These are phyloP conservation scores for Xestobium rufovillosum DNA, from an alignment of 2,888 invertebrate genomes.

Conservation along the genomic window DNA sequence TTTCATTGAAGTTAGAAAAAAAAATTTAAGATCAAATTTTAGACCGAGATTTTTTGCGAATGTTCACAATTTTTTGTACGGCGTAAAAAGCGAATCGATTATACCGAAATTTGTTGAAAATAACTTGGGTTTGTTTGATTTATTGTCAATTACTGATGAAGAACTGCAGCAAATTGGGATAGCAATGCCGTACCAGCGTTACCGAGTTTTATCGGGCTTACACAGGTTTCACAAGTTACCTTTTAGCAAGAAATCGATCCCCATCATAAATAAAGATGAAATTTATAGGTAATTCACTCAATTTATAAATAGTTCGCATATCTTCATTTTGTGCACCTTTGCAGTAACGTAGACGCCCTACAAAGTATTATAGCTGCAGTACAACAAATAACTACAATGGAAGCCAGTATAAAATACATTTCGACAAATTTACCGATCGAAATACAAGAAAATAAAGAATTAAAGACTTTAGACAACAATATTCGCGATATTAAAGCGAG, in stretches of 20 bases:
- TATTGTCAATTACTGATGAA: constrained; percentile 51
- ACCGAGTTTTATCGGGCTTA: constrained; percentile 48
- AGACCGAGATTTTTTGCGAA: constrained; percentile 49
- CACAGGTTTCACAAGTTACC: constrained; percentile 52
- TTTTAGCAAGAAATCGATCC: constrained; percentile 47
- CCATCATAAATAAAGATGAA: constrained; percentile 35
- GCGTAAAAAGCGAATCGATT: constrained; percentile 52
- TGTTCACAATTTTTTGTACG: constrained; percentile 50
- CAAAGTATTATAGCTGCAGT: constrained; percentile 48
- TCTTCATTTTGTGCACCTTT: constrained; percentile 27
- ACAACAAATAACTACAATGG: constrained; percentile 52
- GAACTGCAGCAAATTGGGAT: constrained; percentile 53
- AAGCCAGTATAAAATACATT: constrained; percentile 50
- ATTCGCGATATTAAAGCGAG: neutral
- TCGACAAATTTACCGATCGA: constrained; percentile 38
- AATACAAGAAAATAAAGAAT: neutral
- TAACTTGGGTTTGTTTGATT: constrained; percentile 48
- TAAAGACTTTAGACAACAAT: neutral
- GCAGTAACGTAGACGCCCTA: constrained; percentile 50
- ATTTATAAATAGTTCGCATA: neutral
- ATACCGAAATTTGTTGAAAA: constrained; percentile 43
- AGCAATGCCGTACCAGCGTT: constrained; percentile 52
- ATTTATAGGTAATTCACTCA: constrained; percentile 38
- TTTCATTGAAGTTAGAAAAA: too few relatives aligned
- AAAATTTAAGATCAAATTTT: constrained; percentile 20